phyloP scores from a whole-genome alignment of 2,113 vertebrate species.

The Paedocypris sp. region DNA sequence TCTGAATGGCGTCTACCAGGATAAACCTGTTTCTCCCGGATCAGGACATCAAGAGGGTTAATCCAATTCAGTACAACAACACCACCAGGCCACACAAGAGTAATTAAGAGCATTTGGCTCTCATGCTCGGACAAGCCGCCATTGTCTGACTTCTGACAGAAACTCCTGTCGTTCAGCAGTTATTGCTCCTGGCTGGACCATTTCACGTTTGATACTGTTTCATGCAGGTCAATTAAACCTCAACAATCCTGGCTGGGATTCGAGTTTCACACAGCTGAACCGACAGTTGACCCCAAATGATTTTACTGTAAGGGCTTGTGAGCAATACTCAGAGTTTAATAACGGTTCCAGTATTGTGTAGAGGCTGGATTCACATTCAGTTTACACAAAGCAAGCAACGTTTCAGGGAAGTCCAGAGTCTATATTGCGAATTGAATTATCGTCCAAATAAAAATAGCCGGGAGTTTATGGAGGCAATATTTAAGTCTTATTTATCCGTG shows the following conservation, averaged over 20 bases:
- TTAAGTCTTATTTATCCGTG: background rate
- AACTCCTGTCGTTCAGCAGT: conserved; percentile 10
- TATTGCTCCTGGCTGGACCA: background rate
- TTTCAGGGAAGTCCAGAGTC: background rate
- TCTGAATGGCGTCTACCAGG: no score
- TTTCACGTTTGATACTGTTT: background rate
- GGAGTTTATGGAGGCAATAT: background rate
- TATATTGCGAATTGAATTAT: background rate
- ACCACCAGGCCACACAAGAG: conserved; percentile 20
- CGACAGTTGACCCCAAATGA: background rate
- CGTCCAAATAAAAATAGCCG: background rate
- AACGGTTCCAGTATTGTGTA: background rate
- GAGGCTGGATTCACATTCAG: background rate
- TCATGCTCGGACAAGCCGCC: background rate
- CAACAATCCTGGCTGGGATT: background rate
- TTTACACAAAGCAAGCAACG: background rate
- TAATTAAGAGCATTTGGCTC: conserved; percentile 23
- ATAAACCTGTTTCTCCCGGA: no score
- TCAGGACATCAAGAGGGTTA: conserved; percentile 11
- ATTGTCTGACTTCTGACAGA: background rate
- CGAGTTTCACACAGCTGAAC: conserved; percentile 8
- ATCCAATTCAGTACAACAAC: conserved; percentile 24
- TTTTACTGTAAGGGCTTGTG: background rate
- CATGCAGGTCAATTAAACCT: background rate
- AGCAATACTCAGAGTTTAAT: background rate